Base-by-base conservation (phyloP, 1,140 invertebrate species). In the Pinna nobilis region DNA sequence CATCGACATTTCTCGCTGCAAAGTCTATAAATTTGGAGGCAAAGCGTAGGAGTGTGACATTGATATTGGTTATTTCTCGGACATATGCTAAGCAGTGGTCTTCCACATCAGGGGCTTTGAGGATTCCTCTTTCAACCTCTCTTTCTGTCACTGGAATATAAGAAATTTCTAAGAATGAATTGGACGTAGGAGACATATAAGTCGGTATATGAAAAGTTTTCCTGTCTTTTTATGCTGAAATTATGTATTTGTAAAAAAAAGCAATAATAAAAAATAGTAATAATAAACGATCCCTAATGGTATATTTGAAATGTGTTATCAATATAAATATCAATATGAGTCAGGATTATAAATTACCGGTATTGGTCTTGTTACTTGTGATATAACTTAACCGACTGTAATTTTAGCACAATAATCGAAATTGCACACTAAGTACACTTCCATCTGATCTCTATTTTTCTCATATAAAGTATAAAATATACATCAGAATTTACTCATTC, bases 21-120 rank as follows among this genome's bases (percentile, higher is more conserved):
- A 99, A 97, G 88, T 99, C 98, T 60, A 99, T 93, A 84, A 98
- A 99, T 23, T 98, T 93, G 55, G 95, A 94, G 2, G 97, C 97
- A 87, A 97, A 97, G 37, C 82, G 66, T 23, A 67, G 35, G 25
- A 50, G 44, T 18, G 55, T 50, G 23, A 66, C 55, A 44, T 99
- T 98, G 33, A 99, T 98, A 84, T 99, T 99, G 88, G 97, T 97
- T 84, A 99, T 99, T 86, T 97, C 96, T 53, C 98, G 91, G 3
- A 98, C 93, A 85, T 98, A 98, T 0, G 96, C 96, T n/a, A 99
- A 66, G 81, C 96, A 97, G 89, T 98, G 97, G 82, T 98, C 97
- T 87, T 96, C 97, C 0, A 96, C 97, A 81, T 98, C 97, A 82
- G 96, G 95, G 0, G 98, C 97, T 80, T 95, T 96, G 13, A 99